Base-by-base conservation (phyloP, 2,113 vertebrate genomes). In the Sialia sialis region DNA sequence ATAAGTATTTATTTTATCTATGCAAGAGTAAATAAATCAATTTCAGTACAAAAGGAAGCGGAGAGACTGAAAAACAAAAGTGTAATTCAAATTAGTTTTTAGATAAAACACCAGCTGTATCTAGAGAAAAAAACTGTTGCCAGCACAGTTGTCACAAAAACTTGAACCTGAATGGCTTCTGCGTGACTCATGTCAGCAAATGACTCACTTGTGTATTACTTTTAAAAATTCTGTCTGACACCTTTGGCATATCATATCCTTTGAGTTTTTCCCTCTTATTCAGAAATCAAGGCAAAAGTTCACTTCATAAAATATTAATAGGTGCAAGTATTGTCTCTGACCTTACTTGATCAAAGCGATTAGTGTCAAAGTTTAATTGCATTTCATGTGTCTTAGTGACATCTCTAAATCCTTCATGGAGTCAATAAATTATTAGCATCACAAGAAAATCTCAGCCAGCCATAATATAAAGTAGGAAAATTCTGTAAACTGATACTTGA, bases 361-460 rank as follows among this genome's bases (percentile, higher is more conserved):
- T 89, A 94, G 36, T 91, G 86, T 89, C 72, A 84, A 94, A 89
- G 74, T 91, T 96, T 94, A 93, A 96, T 89, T 91, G 20, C 38
- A 34, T 87, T 97, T 93, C 77, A 69, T 32, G 51, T 75, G 39
- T 60, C 85, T 90, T 55, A 23, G n/a, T 88, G 87, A 80, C 66
- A 89, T 70, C 54, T 87, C 63, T 94, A 84, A 97, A 91, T 90
- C 6, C 81, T 91, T 91, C 39, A 83, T 55, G 23, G 6, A 74
- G 76, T 93, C 63, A 88, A 56, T 90, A 82, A 79, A 86, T 79
- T 89, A 70, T 76, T 87, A 63, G 9, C 32, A 58, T 46, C 11
- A 69, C 51, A 92, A 56, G 48, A 66, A 92, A 54, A 70, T 83
- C 62, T 64, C 54, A 87, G 17, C 11, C 7, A 60, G 29, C 0